These are phyloP conservation scores for Paraescarpia echinospica DNA, from an alignment of 1,140 invertebrate species.

Conservation along the genomic window DNA sequence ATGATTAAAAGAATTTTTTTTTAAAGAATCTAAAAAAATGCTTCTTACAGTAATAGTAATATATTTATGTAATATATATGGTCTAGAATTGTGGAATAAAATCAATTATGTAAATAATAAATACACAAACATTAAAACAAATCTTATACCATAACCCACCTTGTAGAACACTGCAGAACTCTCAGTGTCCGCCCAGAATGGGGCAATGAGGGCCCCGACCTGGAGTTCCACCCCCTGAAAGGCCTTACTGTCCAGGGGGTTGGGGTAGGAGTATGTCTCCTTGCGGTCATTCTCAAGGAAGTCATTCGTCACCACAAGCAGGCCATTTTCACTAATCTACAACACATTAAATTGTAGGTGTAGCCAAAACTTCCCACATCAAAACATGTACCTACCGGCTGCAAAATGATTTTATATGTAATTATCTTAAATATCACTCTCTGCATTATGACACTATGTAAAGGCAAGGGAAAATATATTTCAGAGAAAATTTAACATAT, in stretches of 20 bases:
- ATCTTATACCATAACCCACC: not conserved
- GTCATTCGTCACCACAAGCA: not conserved
- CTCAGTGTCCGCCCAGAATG: not conserved
- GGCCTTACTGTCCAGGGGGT: not conserved
- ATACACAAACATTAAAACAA: not conserved
- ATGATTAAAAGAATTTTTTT: no score
- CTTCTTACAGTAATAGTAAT: no score
- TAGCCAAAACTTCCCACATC: not conserved
- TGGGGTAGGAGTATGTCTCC: not conserved
- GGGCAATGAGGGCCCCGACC: not conserved
- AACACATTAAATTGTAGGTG: not conserved
- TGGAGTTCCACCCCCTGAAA: not conserved
- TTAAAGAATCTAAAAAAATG: no score
- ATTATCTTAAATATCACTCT: no score
- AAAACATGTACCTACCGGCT: no score
- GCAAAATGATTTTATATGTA: no score
- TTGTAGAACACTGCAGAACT: not conserved
- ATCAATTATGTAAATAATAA: not conserved
- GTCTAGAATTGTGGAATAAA: no score
- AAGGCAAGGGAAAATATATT: no score
- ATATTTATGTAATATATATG: no score
- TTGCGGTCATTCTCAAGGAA: not conserved
- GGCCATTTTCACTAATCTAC: not conserved
- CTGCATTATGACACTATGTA: no score
- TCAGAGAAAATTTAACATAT: no score